Evolutionary conservation across 2,113 vertebrate species (phyloP).

Genomic region (Pardalotus punctatus): DNA sequence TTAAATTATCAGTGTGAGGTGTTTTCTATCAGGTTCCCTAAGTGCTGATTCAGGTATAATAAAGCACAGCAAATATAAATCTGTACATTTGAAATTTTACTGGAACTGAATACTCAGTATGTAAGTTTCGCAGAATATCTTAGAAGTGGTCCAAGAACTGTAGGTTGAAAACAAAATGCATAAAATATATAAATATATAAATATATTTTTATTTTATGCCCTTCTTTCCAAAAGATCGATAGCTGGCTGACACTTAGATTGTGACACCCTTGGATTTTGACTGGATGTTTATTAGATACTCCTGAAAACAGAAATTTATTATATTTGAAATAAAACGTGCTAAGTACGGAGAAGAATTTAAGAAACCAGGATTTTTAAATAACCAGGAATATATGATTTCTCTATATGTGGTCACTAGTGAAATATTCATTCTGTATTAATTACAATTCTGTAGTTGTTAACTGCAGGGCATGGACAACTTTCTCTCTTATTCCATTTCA

Average conservation of each 20-base stretch:
- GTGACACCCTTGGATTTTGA: background rate
- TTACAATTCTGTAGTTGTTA: background rate
- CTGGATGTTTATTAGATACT: background rate
- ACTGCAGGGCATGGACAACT: background rate
- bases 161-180: background rate
- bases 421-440: background rate
- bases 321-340: background rate
- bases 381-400: background rate
- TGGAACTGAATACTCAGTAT: background rate
- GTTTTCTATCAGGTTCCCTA: background rate
- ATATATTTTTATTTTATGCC: background rate
- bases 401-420: accelerated
- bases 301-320: background rate
- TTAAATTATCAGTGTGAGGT: background rate
- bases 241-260: background rate
- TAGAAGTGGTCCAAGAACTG: background rate
- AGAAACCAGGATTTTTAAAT: background rate
- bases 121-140: background rate
- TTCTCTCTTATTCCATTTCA: background rate
- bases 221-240: background rate
- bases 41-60: background rate
- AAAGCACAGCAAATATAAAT: background rate
- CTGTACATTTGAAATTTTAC: background rate
- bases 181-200: background rate
- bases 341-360: background rate